Conservation (phyloP, 1,140 invertebrate genomes). For the Mactra quadrangularis region DNA sequence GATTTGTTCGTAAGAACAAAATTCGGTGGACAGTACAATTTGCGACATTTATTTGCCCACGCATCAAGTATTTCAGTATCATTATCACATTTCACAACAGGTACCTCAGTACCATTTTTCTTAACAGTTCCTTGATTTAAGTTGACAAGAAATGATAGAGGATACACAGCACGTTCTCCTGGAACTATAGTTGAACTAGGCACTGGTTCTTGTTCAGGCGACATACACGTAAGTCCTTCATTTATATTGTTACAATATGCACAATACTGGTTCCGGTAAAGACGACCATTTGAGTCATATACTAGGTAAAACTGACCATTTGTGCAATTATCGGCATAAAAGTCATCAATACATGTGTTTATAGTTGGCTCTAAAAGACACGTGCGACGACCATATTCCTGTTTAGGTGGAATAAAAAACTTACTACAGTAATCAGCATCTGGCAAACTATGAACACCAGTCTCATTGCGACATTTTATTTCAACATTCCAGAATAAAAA, state of each 20-base stretch:
- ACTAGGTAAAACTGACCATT: not conserved
- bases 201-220: not conserved
- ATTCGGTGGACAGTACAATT: constrained; percentile 1
- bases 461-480: constrained; percentile 14
- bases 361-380: not conserved
- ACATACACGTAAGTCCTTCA: not conserved
- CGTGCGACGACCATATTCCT: not conserved
- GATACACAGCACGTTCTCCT: not conserved
- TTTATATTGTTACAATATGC: not conserved
- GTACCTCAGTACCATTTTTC: not conserved
- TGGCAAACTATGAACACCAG: not conserved
- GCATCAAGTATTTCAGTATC: constrained; percentile 5
- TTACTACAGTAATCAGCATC: not conserved
- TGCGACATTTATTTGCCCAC: not conserved
- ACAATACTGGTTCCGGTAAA: constrained; percentile 17
- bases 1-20: not conserved
- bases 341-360: not conserved
- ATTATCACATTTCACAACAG: not conserved
- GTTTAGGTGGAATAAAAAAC: constrained; percentile 6
- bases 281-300: not conserved
- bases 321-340: not conserved
- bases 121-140: not conserved
- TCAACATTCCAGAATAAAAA: constrained; percentile 13
- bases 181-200: not conserved
- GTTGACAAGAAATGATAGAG: not conserved